Evolutionary conservation across 2,888 invertebrate species (phyloP), one percentile per base, ranked within the genome.

Genomic region (Clunio marinus): DNA sequence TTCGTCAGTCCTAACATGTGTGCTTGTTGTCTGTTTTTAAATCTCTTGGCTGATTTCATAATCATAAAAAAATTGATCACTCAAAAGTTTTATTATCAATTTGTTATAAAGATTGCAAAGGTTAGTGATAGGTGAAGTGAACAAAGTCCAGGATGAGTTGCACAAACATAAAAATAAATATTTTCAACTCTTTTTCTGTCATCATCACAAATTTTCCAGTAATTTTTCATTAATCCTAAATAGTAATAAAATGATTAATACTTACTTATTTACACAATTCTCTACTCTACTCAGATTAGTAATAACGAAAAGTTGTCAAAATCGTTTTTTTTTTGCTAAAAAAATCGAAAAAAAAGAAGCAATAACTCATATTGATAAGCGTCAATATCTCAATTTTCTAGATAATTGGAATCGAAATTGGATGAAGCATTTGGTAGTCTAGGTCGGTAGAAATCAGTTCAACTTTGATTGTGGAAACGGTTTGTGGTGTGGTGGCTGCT

Each of bases 341-440:
- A 10, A 58, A 59, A 10, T 7, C 4, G 4, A 10, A 59, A 59
- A 63, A 45, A 45, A 63, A 32, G 13, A 63, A 25, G 45, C 46
- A 46, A 46, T 63, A 63, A 46, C 37, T 66, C 55, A 66, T 25
- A 57, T 32, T 51, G 66, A 66, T 66, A 66, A 66, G 57, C 57
- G 51, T 10, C 45, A 66, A 66, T 66, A 55, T 66, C 51, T 66
- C 66, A 63, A 63, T 55, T 41, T 66, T 27, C 28, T 66, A 66
- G 66, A 66, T 66, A 66, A 66, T 66, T 66, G 45, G 22, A 66
- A 41, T n/a, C 24, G 15, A 66, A 66, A 55, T 66, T 66, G 66
- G 66, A 66, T 66, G 66, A 66, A 66, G 17, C 24, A n/a, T 28
- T 55, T 27, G 59, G 59, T 35, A 59, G 35, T 51, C 59, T 27